Evolutionary conservation across 2,888 invertebrate species (phyloP), one percentile per base, ranked within the genome.

Genomic region (Sarcophaga caerulescens): DNA sequence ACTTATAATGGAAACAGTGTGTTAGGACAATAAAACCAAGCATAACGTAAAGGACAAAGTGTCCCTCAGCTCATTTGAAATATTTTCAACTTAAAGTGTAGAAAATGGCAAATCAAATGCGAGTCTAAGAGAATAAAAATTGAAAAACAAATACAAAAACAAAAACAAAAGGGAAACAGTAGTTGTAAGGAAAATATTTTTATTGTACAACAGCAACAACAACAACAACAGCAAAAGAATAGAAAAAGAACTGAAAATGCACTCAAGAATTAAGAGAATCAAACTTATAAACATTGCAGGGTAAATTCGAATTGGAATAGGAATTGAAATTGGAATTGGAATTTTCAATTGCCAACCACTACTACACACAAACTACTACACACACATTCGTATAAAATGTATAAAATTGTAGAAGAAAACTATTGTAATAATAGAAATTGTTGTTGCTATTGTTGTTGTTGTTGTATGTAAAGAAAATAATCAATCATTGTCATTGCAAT

Each of bases 401-500:
- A 47, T 60, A 52, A 8, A 44, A 62, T 25, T 17, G 2, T 17
- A 57, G 23, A 57, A 52, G 57, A n/a, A 10, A 52, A 6, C 12
- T 52, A 62, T 57, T 52, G 12, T 14, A 68, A 12, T 62, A 63
- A 44, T 59, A 63, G 17, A 52, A 76, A 70, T 70, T 12, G 52
- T 81, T 79, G 52, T 73, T 62, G 25, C 60, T 47, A 17, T 63
- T 2, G 17, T 14, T 60, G 1, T 35, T 35, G 35, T 35, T 35
- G 35, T 35, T 52, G 52, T 14, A 52, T 77, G 77, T 17, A 73
- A 62, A 75, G 59, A 63, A 81, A 71, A 82, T 76, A 82, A 85
- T 82, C 74, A 85, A 85, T 82, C 78, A 85, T 78, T 85, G 78
- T 75, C 82, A 79, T 35, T 45, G 59, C 1, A 21, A 60, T 57